Percentiles rank a stretch among this genome's conserved stretches.
These are phyloP conservation scores for Euwallacea fornicatus DNA, from an alignment of 1,140 invertebrate species.

Conservation along the genomic window DNA sequence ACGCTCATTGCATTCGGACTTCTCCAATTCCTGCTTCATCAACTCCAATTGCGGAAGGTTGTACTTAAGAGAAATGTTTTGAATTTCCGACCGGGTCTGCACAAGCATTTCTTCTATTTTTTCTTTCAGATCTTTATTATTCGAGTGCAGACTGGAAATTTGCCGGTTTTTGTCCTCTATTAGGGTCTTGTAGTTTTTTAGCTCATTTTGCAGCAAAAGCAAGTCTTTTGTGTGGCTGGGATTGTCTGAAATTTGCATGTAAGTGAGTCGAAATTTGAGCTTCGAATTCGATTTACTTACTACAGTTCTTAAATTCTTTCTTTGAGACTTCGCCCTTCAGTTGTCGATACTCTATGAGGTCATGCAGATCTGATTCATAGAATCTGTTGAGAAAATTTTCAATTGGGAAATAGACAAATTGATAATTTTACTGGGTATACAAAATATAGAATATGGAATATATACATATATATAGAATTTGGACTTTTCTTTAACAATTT, in stretches of 20 bases:
- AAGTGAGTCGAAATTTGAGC: slow-evolving; percentile 7
- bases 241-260: slow-evolving; percentile 39
- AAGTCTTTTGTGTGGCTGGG: slow-evolving; percentile 41
- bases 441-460: too few species aligned
- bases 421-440: too few species aligned
- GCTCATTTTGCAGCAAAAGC: slow-evolving; percentile 42
- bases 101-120: slow-evolving; percentile 46
- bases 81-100: slow-evolving; percentile 44
- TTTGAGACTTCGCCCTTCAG: slow-evolving; percentile 37
- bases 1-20: slow-evolving; percentile 39
- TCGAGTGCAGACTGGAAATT: slow-evolving; percentile 39
- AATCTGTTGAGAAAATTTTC: slow-evolving; percentile 35
- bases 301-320: slow-evolving; percentile 38
- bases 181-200: slow-evolving; percentile 39
- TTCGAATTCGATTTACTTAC: slow-evolving; percentile 17
- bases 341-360: slow-evolving; percentile 44
- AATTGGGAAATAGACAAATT: not conserved
- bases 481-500: too few species aligned
- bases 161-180: slow-evolving; percentile 44
- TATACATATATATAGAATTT: too few species aligned
- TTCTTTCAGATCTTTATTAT: slow-evolving; percentile 43
- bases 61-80: slow-evolving; percentile 45
- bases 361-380: slow-evolving; percentile 43
- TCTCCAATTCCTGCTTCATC: slow-evolving; percentile 46
- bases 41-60: slow-evolving; percentile 43